Percentiles rank a stretch among this genome's conserved stretches.
Evolutionary conservation across 1,140 invertebrate genomes (phyloP).

Genomic region (Lethrus apterus): DNA sequence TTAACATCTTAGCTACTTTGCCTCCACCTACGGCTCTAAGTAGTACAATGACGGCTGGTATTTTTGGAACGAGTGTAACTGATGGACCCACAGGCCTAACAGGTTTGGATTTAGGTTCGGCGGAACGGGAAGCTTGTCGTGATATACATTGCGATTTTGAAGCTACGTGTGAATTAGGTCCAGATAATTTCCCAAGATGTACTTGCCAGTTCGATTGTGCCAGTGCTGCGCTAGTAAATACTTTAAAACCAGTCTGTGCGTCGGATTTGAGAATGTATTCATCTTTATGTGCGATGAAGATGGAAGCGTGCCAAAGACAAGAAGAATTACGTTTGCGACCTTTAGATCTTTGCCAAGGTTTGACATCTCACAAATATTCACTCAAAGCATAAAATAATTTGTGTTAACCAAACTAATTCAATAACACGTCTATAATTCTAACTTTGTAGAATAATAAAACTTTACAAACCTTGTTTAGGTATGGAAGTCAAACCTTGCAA

Average conservation of each 20-base stretch:
- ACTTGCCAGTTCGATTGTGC: constrained; percentile 68
- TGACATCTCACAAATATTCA: constrained; percentile 5
- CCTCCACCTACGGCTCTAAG: constrained; percentile 25
- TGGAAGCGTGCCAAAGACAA: constrained; percentile 77
- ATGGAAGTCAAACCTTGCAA: constrained; percentile 81
- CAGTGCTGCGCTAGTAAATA: constrained; percentile 46
- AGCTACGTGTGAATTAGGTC: constrained; percentile 70
- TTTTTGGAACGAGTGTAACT: constrained; percentile 2
- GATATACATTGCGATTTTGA: constrained; percentile 78
- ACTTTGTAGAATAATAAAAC: too few relatives aligned
- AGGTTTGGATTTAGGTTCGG: constrained; percentile 25
- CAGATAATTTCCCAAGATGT: constrained; percentile 67
- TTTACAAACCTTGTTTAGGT: constrained; percentile 53
- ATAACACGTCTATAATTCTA: too few relatives aligned
- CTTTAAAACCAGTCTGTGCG: constrained; percentile 66
- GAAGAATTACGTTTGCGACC: constrained; percentile 70
- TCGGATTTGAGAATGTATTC: constrained; percentile 74
- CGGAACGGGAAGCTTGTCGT: constrained; percentile 59
- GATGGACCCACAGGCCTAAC: constrained; percentile 11
- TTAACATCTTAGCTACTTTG: constrained; percentile 26
- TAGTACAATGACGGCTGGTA: constrained; percentile 11
- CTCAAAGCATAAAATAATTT: constrained; percentile 4
- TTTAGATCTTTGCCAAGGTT: constrained; percentile 76
- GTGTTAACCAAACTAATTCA: too few relatives aligned
- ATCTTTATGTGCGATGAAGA: constrained; percentile 78